Percentiles rank a stretch among this genome's conserved stretches.
Conservation (phyloP, 1,140 invertebrate genomes). For the Neodiprion virginianus region DNA sequence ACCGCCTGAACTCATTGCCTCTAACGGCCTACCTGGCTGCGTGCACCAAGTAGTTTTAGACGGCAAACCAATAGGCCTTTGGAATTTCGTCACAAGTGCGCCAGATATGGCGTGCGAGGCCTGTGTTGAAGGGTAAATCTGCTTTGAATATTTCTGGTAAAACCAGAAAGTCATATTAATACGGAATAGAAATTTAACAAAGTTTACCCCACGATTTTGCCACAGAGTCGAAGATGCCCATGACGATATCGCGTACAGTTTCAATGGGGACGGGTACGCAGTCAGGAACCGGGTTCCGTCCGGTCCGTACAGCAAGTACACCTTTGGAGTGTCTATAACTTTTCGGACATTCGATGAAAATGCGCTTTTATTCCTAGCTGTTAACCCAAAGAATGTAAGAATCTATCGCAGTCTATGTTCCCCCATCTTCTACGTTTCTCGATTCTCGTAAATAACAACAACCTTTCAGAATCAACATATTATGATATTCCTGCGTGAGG, state of each 20-base stretch:
- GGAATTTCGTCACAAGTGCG: conserved; percentile 79
- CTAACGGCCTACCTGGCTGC: conserved; percentile 73
- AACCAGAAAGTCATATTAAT: no score
- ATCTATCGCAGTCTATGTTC: conserved; percentile 11
- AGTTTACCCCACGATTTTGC: conserved; percentile 15
- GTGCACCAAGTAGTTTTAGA: conserved; percentile 81
- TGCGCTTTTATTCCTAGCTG: conserved; percentile 84
- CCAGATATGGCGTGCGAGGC: conserved; percentile 74
- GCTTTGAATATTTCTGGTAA: conserved; percentile 11
- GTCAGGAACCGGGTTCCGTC: conserved; percentile 68
- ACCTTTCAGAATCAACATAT: conserved; percentile 75
- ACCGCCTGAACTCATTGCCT: conserved; percentile 55
- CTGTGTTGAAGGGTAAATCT: conserved; percentile 74
- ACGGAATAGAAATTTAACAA: no score
- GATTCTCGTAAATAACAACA: background rate
- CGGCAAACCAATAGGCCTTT: conserved; percentile 81
- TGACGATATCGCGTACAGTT: conserved; percentile 67
- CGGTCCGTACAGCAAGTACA: conserved; percentile 71
- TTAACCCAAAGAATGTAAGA: conserved; percentile 72
- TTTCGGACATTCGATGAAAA: conserved; percentile 90
- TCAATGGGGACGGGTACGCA: conserved; percentile 82
- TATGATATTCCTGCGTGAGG: conserved; percentile 77
- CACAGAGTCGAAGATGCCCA: conserved; percentile 63
- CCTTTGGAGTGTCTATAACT: conserved; percentile 79
- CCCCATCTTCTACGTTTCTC: conserved; percentile 20